Base-by-base conservation (phyloP, 2,888 invertebrate genomes). In the Diploptera punctata region DNA sequence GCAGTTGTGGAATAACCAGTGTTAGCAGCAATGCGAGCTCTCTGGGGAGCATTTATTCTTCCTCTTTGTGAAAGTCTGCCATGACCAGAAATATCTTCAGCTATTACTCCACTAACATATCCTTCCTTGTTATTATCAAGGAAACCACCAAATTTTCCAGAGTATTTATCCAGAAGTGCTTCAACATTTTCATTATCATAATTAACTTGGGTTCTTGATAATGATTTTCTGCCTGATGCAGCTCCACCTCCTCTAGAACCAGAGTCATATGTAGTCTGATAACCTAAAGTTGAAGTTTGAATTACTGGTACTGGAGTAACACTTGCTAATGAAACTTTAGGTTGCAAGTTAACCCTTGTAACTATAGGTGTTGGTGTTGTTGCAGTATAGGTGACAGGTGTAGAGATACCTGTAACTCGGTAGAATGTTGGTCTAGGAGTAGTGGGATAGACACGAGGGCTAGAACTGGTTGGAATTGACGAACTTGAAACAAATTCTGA, bases 101-200 rank as follows among this genome's bases (percentile, higher is more conserved):
- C 21, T 24, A 76, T 73, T 10, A 76, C 75, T 26, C 70, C 71
- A 31, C 52, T 68, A 26, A 76, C 65, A 49, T 75, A 76, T 13
- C 68, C 69, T 65, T 76, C 73, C 29, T 76, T 73, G 24, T 73
- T 71, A 13, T 67, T 60, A 38, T 74, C 61, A 13, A 68, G 54
- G 2, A 73, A 19, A 13, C 69, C 74, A 13, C 73, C 76, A 33
- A 72, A 75, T 13, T 74, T 70, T 10, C 73, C 73, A 29, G 76
- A 73, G 29, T 76, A 75, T 49, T 75, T 67, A 47, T 76, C 71
- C 29, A 76, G 54, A 29, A 76, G 47, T 4, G 70, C 68, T 57
- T 71, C 72, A 2, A 75, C 71, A 24, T 75, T 71, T 29, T 70
- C 47, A 18, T 65, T 72, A 38, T 62, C 69, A 21, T 65, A 65